Base-by-base conservation (phyloP, 2,888 invertebrate species). In the Ennomos erosarius region DNA sequence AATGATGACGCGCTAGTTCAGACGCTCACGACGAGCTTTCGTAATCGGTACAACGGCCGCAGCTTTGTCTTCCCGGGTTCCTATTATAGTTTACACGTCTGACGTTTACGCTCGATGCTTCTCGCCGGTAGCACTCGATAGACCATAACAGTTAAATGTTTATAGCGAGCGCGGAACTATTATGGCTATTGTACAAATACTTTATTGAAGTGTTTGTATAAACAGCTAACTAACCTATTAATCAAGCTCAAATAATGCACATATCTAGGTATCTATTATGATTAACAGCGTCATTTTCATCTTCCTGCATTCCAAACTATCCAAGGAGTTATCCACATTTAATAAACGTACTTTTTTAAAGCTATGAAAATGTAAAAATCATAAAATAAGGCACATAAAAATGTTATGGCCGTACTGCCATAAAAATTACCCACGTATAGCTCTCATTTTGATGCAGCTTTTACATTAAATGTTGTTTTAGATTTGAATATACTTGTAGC, bases 371-470 rank as follows among this genome's bases (percentile, higher is more conserved):
- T 70, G 59, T 75, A 74, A 6, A 26, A 26, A 74, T 73, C 69
- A 74, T 76, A 81, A 77, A 78, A 67, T 72, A 69, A 76, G 69
- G 65, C 73, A 63, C 76, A 84, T 85, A 83, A 85, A 80, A 85
- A 78, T 74, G 68, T 87, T 84, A 86, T 78, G 84, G 81, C 72
- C 76, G 65, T 62, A 26, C 26, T 26, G 65, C 70, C 74, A 82
- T 85, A 85, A 85, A 81, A 84, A 76, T 73, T 75, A 26, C 26
- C 5, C 26, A 26, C 26, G 69, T 69, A 69, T 64, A 68, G 75
- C 76, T 79, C 76, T 73, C 73, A 72, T 70, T 71, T 72, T 68
- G 69, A 74, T 78, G 73, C 71, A 70, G 68, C 71, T 68, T 62
- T 67, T 73, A 71, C 69, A 69, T 74, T 64, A 60, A 71, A 74